A percentile compares a stretch with the other conserved stretches of the same genome.
These are phyloP conservation scores for Hypomecis punctinalis DNA, from an alignment of 2,888 invertebrate species.

Conservation along the genomic window DNA sequence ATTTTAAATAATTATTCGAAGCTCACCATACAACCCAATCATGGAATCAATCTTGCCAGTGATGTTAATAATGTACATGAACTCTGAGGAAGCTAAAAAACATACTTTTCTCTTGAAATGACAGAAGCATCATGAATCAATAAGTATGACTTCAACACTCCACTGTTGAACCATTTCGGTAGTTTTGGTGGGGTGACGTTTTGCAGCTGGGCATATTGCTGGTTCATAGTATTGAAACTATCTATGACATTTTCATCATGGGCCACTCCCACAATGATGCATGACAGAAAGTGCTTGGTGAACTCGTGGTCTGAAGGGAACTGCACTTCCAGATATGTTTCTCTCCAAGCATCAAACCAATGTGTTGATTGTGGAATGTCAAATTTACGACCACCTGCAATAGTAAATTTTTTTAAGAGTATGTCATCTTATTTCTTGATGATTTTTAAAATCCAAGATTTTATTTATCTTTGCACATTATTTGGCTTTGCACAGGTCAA, in stretches of 20 bases:
- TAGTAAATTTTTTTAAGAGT: not conserved
- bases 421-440: no score
- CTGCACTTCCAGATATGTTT: constrained; percentile 94
- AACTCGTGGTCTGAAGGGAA: constrained; percentile 98
- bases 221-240: constrained; percentile 91
- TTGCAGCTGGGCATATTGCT: constrained; percentile 92
- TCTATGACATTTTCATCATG: constrained; percentile 92
- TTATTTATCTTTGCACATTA: no score
- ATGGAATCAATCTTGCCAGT: no score
- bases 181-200: constrained; percentile 90
- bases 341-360: constrained; percentile 98
- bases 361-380: constrained; percentile 92
- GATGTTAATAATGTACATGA: no score
- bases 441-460: no score
- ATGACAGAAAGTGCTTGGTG: constrained; percentile 94
- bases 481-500: no score
- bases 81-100: not conserved
- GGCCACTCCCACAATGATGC: constrained; percentile 90
- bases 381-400: constrained; percentile 84
- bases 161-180: constrained; percentile 92
- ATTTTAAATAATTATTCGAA: no score
- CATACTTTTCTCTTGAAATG: constrained; percentile 91
- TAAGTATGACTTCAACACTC: constrained; percentile 94
- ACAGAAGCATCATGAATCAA: constrained; percentile 93
- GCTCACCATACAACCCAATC: no score